phyloP scores from a whole-genome alignment of 2,888 invertebrate species.

The Sarcophaga caerulescens region DNA sequence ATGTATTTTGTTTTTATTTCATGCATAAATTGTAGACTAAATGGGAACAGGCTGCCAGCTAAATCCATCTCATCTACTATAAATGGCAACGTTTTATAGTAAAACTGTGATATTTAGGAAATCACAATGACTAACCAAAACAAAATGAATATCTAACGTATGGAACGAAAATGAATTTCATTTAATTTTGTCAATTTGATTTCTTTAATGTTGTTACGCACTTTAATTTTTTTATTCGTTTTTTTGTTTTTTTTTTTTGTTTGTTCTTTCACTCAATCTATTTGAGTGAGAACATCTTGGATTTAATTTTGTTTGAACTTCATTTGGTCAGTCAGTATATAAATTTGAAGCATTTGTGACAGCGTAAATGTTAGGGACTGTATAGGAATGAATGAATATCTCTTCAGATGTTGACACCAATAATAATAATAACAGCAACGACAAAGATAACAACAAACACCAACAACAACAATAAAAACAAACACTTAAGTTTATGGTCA shows the following conservation, averaged over 20 bases:
- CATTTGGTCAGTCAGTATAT: neutral
- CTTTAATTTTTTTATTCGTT: neutral
- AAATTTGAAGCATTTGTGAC: neutral
- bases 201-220: no score
- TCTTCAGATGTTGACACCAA: constrained; percentile 50
- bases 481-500: constrained; percentile 63
- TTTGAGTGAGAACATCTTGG: neutral
- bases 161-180: neutral
- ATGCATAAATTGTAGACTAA: neutral
- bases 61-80: neutral
- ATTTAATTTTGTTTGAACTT: neutral
- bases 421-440: constrained; percentile 12
- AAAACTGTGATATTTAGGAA: no score
- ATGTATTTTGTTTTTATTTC: neutral
- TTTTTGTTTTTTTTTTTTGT: neutral
- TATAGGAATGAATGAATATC: constrained; percentile 55
- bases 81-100: neutral
- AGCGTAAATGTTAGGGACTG: neutral
- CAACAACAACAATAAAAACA: constrained; percentile 26
- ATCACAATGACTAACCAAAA: neutral
- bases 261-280: neutral
- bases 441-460: constrained; percentile 24
- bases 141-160: no score
- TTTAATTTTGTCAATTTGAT: no score
- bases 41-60: neutral